Evolutionary conservation across 2,888 invertebrate species (phyloP).

Genomic region (Anodontia alba): DNA sequence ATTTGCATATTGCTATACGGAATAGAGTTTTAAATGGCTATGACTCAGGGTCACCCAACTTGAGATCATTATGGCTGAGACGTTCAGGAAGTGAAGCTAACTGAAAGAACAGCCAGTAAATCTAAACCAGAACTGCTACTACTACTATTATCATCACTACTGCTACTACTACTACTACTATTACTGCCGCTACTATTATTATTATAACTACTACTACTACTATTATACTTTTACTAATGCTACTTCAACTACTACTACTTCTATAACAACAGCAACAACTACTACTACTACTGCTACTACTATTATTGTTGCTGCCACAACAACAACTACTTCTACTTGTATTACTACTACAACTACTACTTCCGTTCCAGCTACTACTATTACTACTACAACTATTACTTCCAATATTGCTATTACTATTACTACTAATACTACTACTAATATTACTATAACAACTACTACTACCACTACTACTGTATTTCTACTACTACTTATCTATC

Average conservation of each 20-base stretch:
- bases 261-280: conserved; percentile 46
- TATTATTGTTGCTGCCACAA: conserved; percentile 28
- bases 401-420: conserved; percentile 32
- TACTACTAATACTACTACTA: conserved; percentile 8
- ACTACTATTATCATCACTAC: conserved; percentile 14
- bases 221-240: conserved; percentile 20
- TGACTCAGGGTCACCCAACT: not conserved
- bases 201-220: conserved; percentile 34
- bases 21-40: not conserved
- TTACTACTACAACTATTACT: conserved; percentile 42
- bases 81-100: not conserved
- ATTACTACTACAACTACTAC: conserved; percentile 33
- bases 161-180: not conserved
- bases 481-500: too few species aligned
- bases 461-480: not conserved
- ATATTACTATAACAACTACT: not conserved
- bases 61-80: not conserved
- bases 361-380: conserved; percentile 37
- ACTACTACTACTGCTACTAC: conserved; percentile 37
- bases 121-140: conserved; percentile 13
- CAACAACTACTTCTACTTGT: conserved; percentile 30
- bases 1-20: not conserved
- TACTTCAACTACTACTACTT: conserved; percentile 43
- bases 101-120: not conserved
- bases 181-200: conserved; percentile 23